Percentiles rank a stretch among this genome's conserved stretches.
Evolutionary conservation across 2,113 vertebrate species (phyloP).

Genomic region (Dromiciops gliroides): DNA sequence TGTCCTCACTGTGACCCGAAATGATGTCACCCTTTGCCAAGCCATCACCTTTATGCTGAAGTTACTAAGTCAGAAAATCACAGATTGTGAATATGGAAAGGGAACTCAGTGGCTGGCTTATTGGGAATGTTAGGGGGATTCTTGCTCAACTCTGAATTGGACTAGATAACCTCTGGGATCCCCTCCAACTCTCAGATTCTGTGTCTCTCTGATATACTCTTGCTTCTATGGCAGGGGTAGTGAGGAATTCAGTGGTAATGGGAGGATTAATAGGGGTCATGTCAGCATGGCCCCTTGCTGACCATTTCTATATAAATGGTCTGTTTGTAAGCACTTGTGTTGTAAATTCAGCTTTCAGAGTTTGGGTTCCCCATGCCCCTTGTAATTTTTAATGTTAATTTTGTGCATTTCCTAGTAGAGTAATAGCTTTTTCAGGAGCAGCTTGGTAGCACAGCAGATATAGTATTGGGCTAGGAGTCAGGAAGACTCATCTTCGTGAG

Average conservation of each 20-base stretch:
- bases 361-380: background rate
- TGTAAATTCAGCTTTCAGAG: background rate
- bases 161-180: background rate
- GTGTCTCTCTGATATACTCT: background rate
- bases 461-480: background rate
- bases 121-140: background rate
- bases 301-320: background rate
- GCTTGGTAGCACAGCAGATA: background rate
- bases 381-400: slow-evolving; percentile 28
- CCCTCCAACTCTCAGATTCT: background rate
- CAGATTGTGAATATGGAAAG: background rate
- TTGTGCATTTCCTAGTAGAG: slow-evolving; percentile 15
- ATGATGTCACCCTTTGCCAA: background rate
- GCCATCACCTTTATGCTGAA: background rate
- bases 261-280: background rate
- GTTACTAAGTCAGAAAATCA: background rate
- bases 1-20: background rate
- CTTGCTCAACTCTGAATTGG: background rate
- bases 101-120: background rate
- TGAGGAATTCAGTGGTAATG: background rate
- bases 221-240: background rate
- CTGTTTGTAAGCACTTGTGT: background rate
- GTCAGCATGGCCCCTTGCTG: background rate
- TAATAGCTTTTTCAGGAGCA: background rate
- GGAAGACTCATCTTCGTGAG: background rate